Conservation (phyloP, 1,140 invertebrate genomes). For the Drosophila neocordata region DNA sequence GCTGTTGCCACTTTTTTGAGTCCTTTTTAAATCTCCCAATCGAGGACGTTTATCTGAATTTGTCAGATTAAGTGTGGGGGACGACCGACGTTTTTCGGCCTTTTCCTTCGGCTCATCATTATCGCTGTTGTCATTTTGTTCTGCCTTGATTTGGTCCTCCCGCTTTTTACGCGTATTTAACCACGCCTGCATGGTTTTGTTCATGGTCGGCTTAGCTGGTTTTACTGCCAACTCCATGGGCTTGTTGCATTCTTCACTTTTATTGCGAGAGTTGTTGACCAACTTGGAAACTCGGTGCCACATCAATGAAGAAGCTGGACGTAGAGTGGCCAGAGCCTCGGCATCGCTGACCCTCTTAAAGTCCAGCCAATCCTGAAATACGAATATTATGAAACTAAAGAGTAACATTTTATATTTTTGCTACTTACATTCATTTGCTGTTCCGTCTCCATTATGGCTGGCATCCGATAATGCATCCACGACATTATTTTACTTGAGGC, state of each 20-base stretch:
- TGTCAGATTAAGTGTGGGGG: neutral
- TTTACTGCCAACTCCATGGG: slow-evolving; percentile 75
- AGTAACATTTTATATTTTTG: neutral
- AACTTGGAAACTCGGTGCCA: slow-evolving; percentile 88
- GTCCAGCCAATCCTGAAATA: slow-evolving; percentile 87
- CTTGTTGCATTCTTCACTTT: slow-evolving; percentile 87
- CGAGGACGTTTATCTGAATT: slow-evolving; percentile 40
- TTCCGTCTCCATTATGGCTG: slow-evolving; percentile 88
- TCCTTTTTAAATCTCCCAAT: slow-evolving; percentile 15
- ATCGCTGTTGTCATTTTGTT: slow-evolving; percentile 37
- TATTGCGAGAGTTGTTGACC: slow-evolving; percentile 90
- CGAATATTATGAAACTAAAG: neutral
- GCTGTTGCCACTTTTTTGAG: neutral
- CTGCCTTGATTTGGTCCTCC: slow-evolving; percentile 36
- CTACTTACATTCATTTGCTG: slow-evolving; percentile 86
- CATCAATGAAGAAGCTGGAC: slow-evolving; percentile 84
- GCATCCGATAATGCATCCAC: slow-evolving; percentile 92
- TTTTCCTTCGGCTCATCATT: neutral
- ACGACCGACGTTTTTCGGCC: slow-evolving; percentile 19
- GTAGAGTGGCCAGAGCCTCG: slow-evolving; percentile 84
- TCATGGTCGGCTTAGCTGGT: slow-evolving; percentile 48
- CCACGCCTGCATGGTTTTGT: slow-evolving; percentile 69
- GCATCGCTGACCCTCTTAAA: slow-evolving; percentile 84
- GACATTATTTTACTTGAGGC: slow-evolving; percentile 87
- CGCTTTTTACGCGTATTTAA: slow-evolving; percentile 55